These are phyloP conservation scores for Dromius quadrimaculatus DNA, from an alignment of 2,888 invertebrate genomes.

Conservation along the genomic window DNA sequence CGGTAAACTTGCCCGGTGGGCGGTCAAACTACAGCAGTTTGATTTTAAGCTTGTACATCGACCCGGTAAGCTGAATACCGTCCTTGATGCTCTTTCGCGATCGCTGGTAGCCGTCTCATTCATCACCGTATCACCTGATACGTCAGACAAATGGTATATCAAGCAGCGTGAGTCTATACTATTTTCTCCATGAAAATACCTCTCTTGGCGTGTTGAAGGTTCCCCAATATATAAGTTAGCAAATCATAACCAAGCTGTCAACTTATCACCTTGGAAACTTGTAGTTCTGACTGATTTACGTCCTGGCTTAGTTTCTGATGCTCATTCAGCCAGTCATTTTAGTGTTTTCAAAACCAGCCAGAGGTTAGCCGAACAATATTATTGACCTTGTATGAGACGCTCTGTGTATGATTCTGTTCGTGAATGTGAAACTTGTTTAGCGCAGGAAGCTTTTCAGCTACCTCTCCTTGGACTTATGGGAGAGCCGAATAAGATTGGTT, in stretches of 20 bases:
- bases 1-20: constrained; percentile 58
- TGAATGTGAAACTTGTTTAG: background rate
- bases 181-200: background rate
- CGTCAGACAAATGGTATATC: background rate
- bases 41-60: constrained; percentile 56
- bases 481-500: constrained; percentile 11
- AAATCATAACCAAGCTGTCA: background rate
- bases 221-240: background rate
- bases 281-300: background rate
- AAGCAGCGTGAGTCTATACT: background rate
- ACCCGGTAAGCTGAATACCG: constrained; percentile 56
- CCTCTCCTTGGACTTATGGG: constrained; percentile 44
- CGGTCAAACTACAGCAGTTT: constrained; percentile 53
- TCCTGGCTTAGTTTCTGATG: background rate
- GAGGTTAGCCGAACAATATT: background rate
- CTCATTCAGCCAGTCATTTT: background rate
- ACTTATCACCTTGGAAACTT: background rate
- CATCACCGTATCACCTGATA: background rate
- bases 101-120: background rate
- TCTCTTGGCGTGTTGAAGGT: background rate
- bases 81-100: constrained; percentile 57
- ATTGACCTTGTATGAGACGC: constrained; percentile 1
- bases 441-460: background rate
- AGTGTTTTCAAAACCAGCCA: background rate
- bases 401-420: background rate